These are phyloP conservation scores for Agapostemon virescens DNA, from an alignment of 2,888 invertebrate species.

Conservation along the genomic window DNA sequence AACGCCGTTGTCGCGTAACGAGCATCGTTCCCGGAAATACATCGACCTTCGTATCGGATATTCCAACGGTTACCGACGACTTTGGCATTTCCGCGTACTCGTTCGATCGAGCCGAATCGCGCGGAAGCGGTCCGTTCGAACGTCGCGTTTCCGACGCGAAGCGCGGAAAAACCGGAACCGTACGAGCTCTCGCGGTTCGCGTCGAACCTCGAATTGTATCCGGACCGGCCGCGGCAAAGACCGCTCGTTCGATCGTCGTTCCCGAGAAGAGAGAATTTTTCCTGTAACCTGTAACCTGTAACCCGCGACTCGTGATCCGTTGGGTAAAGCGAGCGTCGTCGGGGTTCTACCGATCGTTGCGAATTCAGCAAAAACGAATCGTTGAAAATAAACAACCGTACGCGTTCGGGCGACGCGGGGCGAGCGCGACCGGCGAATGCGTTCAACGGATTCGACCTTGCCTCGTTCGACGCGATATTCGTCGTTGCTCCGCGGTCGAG, in stretches of 20 bases:
- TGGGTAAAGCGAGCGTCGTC: neutral
- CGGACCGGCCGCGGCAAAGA: conserved; percentile 26
- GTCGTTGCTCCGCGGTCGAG: neutral
- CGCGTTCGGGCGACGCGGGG: no score
- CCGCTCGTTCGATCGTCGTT: neutral
- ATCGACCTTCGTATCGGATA: neutral
- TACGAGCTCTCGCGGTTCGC: neutral
- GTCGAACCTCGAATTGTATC: conserved; percentile 42
- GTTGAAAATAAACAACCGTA: neutral
- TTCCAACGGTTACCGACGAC: neutral
- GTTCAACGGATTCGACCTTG: neutral
- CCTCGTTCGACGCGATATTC: neutral
- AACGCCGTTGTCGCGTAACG: neutral
- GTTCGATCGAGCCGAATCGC: neutral
- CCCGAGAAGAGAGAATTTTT: neutral
- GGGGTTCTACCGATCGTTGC: neutral
- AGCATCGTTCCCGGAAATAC: neutral
- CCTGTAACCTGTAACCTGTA: neutral
- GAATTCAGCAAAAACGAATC: neutral
- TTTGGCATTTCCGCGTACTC: neutral
- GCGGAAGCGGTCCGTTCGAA: neutral
- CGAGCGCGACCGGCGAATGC: no score
- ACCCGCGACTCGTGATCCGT: no score
- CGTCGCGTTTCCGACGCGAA: neutral
- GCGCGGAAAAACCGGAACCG: no score